phyloP scores from a whole-genome alignment of 2,888 invertebrate species.

The Apotomis capreana region DNA sequence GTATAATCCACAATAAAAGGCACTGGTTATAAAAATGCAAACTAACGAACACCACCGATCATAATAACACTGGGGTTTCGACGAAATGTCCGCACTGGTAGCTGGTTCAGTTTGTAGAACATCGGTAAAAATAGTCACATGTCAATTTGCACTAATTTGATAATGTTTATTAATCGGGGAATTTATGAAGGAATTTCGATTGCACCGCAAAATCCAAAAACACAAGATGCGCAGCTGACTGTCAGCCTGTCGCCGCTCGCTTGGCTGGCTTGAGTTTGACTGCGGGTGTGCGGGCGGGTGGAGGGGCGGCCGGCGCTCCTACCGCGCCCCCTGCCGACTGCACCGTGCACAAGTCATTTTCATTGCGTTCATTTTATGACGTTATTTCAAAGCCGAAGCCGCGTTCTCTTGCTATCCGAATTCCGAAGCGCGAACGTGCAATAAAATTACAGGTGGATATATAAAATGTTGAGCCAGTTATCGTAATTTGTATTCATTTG shows the following conservation, averaged over 20 bases:
- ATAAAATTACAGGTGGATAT: conserved; percentile 46
- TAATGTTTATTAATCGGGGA: conserved; percentile 62
- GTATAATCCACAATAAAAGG: conserved; percentile 76
- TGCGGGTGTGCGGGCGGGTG: conserved; percentile 67
- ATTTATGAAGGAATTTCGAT: conserved; percentile 74
- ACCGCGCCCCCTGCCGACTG: conserved; percentile 50
- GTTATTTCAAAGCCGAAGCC: conserved; percentile 63
- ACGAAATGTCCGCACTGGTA: conserved; percentile 55
- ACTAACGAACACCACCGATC: conserved; percentile 67
- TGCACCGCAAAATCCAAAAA: conserved; percentile 79
- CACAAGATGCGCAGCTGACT: conserved; percentile 81
- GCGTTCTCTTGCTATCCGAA: conserved; percentile 50
- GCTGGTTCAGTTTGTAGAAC: conserved; percentile 53
- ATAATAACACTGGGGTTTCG: conserved; percentile 57
- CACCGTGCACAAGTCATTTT: conserved; percentile 76
- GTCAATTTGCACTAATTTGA: conserved; percentile 63
- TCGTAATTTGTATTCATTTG: neutral
- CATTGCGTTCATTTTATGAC: conserved; percentile 71
- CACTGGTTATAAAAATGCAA: conserved; percentile 66
- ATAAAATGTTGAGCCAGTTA: conserved; percentile 30
- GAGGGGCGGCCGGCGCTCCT: conserved; percentile 54
- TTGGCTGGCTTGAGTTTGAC: conserved; percentile 53
- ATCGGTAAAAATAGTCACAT: conserved; percentile 61
- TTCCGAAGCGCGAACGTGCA: conserved; percentile 44
- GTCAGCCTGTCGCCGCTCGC: conserved; percentile 71